Evolutionary conservation across 2,888 invertebrate genomes (phyloP).

Genomic region (Criorhina ranunculi): DNA sequence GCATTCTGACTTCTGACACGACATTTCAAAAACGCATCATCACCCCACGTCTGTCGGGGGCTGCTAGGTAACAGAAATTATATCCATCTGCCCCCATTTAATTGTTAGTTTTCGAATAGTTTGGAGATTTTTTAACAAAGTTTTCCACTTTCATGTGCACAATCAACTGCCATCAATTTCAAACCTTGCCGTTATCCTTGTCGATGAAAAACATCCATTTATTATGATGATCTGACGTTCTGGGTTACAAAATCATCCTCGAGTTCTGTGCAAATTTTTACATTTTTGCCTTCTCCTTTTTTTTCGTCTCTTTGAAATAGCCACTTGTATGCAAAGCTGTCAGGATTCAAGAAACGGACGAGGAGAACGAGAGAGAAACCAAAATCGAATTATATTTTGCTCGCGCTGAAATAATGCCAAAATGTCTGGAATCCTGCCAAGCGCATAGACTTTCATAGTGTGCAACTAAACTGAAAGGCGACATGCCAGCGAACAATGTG

Average conservation of each 20-base stretch:
- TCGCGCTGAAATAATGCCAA: constrained; percentile 69
- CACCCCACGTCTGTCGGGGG: no score
- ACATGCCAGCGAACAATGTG: constrained; percentile 63
- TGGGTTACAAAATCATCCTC: constrained; percentile 54
- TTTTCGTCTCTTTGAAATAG: constrained; percentile 15
- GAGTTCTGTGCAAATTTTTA: constrained; percentile 41
- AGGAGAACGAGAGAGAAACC: constrained; percentile 20
- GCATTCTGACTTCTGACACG: no score
- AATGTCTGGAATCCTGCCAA: constrained; percentile 67
- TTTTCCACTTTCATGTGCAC: constrained; percentile 32
- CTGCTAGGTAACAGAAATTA: no score
- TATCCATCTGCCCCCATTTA: no score
- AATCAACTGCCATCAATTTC: constrained; percentile 53
- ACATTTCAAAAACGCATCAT: no score
- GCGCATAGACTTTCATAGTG: constrained; percentile 35
- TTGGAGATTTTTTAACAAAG: neutral
- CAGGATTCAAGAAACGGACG: constrained; percentile 26
- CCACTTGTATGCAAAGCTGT: constrained; percentile 55
- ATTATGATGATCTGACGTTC: constrained; percentile 49
- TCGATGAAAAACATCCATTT: constrained; percentile 54
- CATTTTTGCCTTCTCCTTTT: constrained; percentile 18
- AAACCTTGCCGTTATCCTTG: constrained; percentile 31
- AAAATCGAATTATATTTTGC: constrained; percentile 66
- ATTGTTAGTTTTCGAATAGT: constrained; percentile 4
- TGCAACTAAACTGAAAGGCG: constrained; percentile 47